phyloP scores from a whole-genome alignment of 2,888 invertebrate genomes.

The Elegia similella region DNA sequence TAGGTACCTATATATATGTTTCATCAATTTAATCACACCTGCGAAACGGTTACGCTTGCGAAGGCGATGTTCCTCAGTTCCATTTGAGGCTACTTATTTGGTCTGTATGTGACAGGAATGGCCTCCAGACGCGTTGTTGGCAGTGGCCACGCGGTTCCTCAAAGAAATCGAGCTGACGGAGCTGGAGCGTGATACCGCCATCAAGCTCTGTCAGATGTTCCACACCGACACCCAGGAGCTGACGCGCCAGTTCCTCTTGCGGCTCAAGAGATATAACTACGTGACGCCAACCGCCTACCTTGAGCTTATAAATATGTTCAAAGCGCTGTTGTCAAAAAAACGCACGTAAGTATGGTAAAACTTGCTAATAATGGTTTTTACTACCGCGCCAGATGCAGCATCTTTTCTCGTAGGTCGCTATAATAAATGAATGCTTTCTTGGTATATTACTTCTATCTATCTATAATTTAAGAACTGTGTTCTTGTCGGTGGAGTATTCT shows the following conservation, averaged over 20 bases:
- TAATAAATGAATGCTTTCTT: too few species aligned
- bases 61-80: too few species aligned
- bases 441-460: too few species aligned
- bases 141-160: conserved; percentile 92
- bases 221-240: conserved; percentile 91
- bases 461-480: too few species aligned
- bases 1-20: too few species aligned
- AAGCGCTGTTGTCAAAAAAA: conserved; percentile 87
- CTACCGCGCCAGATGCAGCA: too few species aligned
- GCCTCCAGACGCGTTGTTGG: conserved; percentile 95
- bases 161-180: conserved; percentile 89
- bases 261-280: conserved; percentile 89
- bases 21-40: too few species aligned
- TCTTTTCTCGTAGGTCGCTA: too few species aligned
- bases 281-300: conserved; percentile 97
- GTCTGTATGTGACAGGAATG: conserved; percentile 83
- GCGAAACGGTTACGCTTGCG: too few species aligned
- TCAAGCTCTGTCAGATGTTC: conserved; percentile 94
- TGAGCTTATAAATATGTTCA: conserved; percentile 95
- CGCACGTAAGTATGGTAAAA: conserved; percentile 80
- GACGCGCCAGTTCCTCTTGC: conserved; percentile 83
- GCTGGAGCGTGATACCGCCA: conserved; percentile 88
- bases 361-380: not conserved
- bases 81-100: too few species aligned
- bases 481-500: too few species aligned